Conservation (phyloP, 2,113 vertebrate species). For the Erythrolamprus reginae region DNA sequence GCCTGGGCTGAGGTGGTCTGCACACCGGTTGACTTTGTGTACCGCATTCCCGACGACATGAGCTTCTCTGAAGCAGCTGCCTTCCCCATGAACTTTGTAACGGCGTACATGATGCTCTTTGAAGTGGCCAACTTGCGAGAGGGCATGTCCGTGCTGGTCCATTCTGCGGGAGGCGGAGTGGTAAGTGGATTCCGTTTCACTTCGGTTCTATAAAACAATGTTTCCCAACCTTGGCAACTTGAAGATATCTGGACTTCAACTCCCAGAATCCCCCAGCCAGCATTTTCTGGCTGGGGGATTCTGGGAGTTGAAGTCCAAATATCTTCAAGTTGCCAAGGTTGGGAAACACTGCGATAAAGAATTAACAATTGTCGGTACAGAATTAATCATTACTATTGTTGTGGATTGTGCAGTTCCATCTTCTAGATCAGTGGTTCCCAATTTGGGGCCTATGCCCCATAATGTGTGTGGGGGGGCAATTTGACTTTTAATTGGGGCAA, state of each 20-base stretch:
- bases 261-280: too few species aligned
- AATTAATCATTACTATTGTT: not conserved
- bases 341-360: too few species aligned
- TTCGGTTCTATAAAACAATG: not conserved
- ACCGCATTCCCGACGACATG: conserved; percentile 96
- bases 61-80: conserved; percentile 91
- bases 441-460: too few species aligned
- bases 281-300: too few species aligned
- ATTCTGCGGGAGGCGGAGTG: conserved; percentile 93
- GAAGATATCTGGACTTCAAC: too few species aligned
- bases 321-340: too few species aligned
- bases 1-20: conserved; percentile 98
- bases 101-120: conserved; percentile 98
- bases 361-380: not conserved
- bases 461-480: too few species aligned
- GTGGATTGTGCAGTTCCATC: too few species aligned
- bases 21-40: conserved; percentile 87
- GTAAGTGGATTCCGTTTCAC: conserved; percentile 69
- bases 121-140: conserved; percentile 93
- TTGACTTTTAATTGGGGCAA: too few species aligned
- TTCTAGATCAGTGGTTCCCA: too few species aligned
- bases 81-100: conserved; percentile 94
- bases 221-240: too few species aligned
- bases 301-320: too few species aligned
- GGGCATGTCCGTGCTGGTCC: conserved; percentile 96